A percentile compares a stretch with the other conserved stretches of the same genome.
phyloP scores from a whole-genome alignment of 2,888 invertebrate species.

The Aquatica leii region DNA sequence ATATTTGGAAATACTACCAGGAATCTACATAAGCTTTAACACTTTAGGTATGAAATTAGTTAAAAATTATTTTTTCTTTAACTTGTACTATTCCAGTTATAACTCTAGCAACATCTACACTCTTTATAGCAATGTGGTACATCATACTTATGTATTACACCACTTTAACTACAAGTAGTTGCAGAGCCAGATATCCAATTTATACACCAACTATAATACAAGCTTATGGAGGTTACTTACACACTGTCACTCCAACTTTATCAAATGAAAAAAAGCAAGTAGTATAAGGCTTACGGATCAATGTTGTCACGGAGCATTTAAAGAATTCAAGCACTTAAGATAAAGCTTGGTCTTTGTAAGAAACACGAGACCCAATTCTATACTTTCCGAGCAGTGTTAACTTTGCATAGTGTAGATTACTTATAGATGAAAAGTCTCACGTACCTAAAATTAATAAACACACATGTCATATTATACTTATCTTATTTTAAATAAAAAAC shows the following conservation, averaged over 20 bases:
- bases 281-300: constrained; percentile 17
- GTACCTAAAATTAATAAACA: no score
- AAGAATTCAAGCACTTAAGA: no score
- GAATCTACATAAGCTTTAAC: constrained; percentile 42
- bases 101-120: constrained; percentile 37
- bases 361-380: no score
- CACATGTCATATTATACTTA: no score
- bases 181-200: constrained; percentile 36
- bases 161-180: constrained; percentile 38
- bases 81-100: constrained; percentile 37
- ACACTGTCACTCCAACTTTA: constrained; percentile 40
- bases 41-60: constrained; percentile 30
- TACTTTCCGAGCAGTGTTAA: no score
- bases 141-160: constrained; percentile 45
- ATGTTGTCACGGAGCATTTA: no score
- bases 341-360: no score
- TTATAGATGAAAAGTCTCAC: no score
- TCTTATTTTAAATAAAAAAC: no score
- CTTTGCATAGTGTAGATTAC: no score
- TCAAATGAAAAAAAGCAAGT: constrained; percentile 30
- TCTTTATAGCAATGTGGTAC: constrained; percentile 46
- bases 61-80: background rate
- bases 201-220: constrained; percentile 43
- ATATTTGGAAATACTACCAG: constrained; percentile 43
- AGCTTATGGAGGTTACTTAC: constrained; percentile 50